Evolutionary conservation across 2,113 vertebrate species (phyloP).

Genomic region (Ammodytes marinus): DNA sequence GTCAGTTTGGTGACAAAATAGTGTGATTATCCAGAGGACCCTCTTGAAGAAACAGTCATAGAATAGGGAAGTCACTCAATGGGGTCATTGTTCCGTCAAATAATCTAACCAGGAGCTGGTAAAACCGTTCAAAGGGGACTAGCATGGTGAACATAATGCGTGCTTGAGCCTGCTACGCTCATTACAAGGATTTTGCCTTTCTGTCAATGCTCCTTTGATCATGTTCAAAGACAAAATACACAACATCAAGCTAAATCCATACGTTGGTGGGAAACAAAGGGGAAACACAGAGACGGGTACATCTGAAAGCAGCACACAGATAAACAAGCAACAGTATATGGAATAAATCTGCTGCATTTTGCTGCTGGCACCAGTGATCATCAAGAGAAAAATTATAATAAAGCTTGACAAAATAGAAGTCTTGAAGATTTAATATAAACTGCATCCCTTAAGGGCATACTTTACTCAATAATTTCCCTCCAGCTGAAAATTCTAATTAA

Average conservation of each 20-base stretch:
- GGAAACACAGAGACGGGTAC: not conserved
- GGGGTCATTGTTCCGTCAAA: slow-evolving; percentile 44
- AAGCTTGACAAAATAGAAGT: not conserved
- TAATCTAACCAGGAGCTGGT: slow-evolving; percentile 24
- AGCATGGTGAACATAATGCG: slow-evolving; percentile 13
- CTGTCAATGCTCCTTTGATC: slow-evolving; percentile 33
- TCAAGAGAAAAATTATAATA: not conserved
- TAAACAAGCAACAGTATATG: not conserved
- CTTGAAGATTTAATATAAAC: not conserved
- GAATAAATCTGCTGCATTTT: not conserved
- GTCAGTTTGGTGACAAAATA: slow-evolving; percentile 9
- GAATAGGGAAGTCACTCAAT: slow-evolving; percentile 31
- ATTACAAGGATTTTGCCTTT: slow-evolving; percentile 47
- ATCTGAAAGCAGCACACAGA: not conserved
- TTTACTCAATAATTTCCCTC: not conserved
- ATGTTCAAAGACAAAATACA: slow-evolving; percentile 6
- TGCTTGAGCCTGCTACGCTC: not conserved
- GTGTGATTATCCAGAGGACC: not conserved
- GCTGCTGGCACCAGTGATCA: not conserved
- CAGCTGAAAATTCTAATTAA: slow-evolving; percentile 16
- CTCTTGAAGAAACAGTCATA: not conserved
- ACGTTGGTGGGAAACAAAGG: not conserved
- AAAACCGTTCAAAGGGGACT: slow-evolving; percentile 33
- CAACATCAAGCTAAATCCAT: slow-evolving; percentile 12
- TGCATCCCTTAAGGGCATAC: not conserved